phyloP scores from a whole-genome alignment of 2,797 vertebrate genomes.

The Okamejei kenojei region DNA sequence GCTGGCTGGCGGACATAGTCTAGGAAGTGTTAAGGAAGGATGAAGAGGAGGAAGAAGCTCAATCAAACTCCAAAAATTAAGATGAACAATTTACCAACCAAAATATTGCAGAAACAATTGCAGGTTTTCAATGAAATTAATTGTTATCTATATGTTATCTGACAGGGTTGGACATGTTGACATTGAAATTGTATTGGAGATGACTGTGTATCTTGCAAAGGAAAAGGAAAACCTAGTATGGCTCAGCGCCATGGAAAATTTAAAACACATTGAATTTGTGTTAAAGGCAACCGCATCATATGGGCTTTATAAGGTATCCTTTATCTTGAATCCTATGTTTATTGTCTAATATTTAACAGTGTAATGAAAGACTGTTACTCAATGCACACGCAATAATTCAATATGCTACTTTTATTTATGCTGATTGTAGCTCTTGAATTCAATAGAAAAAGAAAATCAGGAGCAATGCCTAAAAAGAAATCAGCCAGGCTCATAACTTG shows the following conservation, averaged over 20 bases:
- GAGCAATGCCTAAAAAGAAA: neutral
- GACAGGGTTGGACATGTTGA: slow-evolving; percentile 55
- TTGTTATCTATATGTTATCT: neutral
- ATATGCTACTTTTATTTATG: neutral
- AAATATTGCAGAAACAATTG: neutral
- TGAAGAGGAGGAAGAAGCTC: neutral
- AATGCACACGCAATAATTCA: no score
- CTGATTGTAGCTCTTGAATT: neutral
- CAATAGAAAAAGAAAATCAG: neutral
- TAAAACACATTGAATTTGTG: slow-evolving; percentile 47
- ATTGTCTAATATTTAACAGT: neutral
- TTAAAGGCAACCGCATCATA: slow-evolving; percentile 1
- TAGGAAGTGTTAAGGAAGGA: neutral
- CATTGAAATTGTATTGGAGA: slow-evolving; percentile 57
- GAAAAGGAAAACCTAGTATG: slow-evolving; percentile 61
- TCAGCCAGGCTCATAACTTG: no score
- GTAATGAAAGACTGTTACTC: neutral
- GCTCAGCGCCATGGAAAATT: slow-evolving; percentile 50
- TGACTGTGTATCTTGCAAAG: slow-evolving; percentile 62
- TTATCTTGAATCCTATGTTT: neutral
- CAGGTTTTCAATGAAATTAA: neutral
- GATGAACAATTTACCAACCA: neutral
- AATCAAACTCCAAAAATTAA: neutral
- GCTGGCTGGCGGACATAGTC: neutral
- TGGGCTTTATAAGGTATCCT: slow-evolving; percentile 59